A percentile compares a stretch with the other conserved stretches of the same genome.
Evolutionary conservation across 2,113 vertebrate species (phyloP).

Genomic region (Sciurus niger): DNA sequence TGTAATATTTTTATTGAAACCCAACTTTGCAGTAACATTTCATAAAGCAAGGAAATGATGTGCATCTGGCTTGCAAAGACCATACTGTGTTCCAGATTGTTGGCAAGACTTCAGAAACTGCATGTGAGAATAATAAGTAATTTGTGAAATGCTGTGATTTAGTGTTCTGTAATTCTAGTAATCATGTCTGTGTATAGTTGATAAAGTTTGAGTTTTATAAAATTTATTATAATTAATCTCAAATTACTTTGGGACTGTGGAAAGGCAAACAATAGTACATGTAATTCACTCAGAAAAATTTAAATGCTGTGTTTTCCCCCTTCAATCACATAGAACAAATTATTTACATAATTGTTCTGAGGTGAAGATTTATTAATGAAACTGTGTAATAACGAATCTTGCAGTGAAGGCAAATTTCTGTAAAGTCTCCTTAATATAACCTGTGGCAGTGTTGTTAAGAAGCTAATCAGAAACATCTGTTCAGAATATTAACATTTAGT

Average conservation of each 20-base stretch:
- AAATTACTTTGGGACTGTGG: not conserved
- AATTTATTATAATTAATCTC: constrained; percentile 60
- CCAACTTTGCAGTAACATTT: constrained; percentile 45
- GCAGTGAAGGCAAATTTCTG: constrained; percentile 63
- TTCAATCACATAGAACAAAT: constrained; percentile 49
- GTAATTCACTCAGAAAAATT: constrained; percentile 7
- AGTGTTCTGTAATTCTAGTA: constrained; percentile 13
- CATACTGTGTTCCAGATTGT: constrained; percentile 59
- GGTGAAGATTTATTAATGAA: constrained; percentile 69
- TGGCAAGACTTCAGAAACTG: constrained; percentile 54
- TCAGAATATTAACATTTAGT: constrained; percentile 78
- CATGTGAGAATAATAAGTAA: constrained; percentile 69
- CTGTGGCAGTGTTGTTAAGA: constrained; percentile 66
- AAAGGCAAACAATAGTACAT: not conserved
- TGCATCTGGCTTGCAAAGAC: constrained; percentile 30
- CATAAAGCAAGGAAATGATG: constrained; percentile 45
- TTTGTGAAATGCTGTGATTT: constrained; percentile 45
- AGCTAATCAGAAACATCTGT: constrained; percentile 79
- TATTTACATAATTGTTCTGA: constrained; percentile 71
- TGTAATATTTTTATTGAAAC: constrained; percentile 55
- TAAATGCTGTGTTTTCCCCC: constrained; percentile 12
- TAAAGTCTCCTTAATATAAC: constrained; percentile 57
- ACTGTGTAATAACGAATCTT: constrained; percentile 68
- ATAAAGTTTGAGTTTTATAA: constrained; percentile 43
- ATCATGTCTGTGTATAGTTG: constrained; percentile 29